These are phyloP conservation scores for Drosophila colorata DNA, from an alignment of 2,888 invertebrate species.

Conservation along the genomic window DNA sequence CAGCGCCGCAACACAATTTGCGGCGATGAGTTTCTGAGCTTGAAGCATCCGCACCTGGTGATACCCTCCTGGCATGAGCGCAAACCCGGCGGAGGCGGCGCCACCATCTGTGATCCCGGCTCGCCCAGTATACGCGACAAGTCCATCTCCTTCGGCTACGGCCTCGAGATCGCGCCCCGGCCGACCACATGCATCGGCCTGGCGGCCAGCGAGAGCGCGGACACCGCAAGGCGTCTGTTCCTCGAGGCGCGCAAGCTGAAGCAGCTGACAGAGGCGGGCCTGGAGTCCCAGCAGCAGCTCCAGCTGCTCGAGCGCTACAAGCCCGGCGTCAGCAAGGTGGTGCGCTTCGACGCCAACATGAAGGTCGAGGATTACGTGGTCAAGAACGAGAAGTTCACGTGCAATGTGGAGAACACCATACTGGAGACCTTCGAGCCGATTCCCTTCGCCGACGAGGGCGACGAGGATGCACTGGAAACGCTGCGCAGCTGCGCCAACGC, in stretches of 20 bases:
- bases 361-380: conserved; percentile 83
- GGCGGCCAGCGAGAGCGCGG: conserved; percentile 68
- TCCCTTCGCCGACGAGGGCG: conserved; percentile 85
- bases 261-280: conserved; percentile 63
- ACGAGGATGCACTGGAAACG: conserved; percentile 74
- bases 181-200: conserved; percentile 89
- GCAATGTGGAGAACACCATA: conserved; percentile 85
- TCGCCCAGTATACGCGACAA: conserved; percentile 90
- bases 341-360: conserved; percentile 84
- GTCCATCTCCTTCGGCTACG: conserved; percentile 92
- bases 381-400: conserved; percentile 83
- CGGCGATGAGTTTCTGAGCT: conserved; percentile 89
- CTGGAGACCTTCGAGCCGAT: conserved; percentile 85
- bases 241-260: conserved; percentile 71
- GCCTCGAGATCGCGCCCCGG: conserved; percentile 89
- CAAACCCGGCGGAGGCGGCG: conserved; percentile 85
- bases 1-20: conserved; percentile 95
- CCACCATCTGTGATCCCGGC: conserved; percentile 78
- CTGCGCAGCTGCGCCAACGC: conserved; percentile 62
- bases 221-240: conserved; percentile 60
- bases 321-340: conserved; percentile 85
- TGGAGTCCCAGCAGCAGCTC: conserved; percentile 63
- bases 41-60: conserved; percentile 80
- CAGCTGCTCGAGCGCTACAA: conserved; percentile 77
- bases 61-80: conserved; percentile 91